Evolutionary conservation across 1,140 invertebrate genomes (phyloP), one percentile per base, ranked within the genome.

Genomic region (Bombus affinis): DNA sequence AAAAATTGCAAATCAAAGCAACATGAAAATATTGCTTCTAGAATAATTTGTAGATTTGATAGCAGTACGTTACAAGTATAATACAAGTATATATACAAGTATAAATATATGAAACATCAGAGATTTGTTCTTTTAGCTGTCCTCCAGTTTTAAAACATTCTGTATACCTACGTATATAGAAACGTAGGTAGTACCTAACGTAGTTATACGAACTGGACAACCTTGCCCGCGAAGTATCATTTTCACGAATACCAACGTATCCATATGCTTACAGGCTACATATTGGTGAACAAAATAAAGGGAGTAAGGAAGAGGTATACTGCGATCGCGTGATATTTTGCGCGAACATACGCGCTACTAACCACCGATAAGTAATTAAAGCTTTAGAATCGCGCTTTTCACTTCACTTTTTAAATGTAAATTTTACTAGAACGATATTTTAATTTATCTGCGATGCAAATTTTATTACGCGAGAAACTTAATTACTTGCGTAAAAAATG

Each of bases 181-280:
- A 53, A 89, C 77, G 84, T 86, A 90, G 75, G 74, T 53, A 75
- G 81, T 83, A 73, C 57, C 57, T 73, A 85, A 86, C 44, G 87
- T 87, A 88, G 62, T 87, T 87, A 79, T 85, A 78, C 62, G 78
- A 88, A 88, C 86, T 71, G 81, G 71, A 74, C 88, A 90, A 47
- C 84, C 83, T 90, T 91, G 86, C 81, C 81, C 65, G 57, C 72
- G 80, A 84, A 91, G 88, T 88, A 88, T 88, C 86, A 66, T 84
- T 90, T 88, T 81, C 86, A 89, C 78, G 77, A 89, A 89, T 90
- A 88, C 83, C 82, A 85, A 18, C 85, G 78, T 81, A 37, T 68
- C 62, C 84, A 12, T 81, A 75, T 88, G 65, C 70, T 71, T 44
- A 70, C 57, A 37, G 71, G 42, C 47, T 57, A 72, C 57, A 57